A percentile compares a stretch with the other conserved stretches of the same genome.
These are phyloP conservation scores for Hemaris fuciformis DNA, from an alignment of 2,888 invertebrate genomes.

Conservation along the genomic window DNA sequence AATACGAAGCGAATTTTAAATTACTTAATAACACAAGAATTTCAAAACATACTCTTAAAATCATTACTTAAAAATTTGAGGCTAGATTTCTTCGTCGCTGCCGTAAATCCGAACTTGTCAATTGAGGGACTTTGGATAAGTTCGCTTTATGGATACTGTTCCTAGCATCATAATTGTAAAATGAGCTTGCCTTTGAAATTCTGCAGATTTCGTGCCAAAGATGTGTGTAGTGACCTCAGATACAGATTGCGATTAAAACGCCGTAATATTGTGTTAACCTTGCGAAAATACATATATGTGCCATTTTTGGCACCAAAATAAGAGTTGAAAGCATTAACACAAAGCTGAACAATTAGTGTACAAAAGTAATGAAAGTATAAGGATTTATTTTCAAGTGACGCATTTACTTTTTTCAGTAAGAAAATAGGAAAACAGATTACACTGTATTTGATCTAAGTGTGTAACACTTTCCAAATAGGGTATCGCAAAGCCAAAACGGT, in stretches of 20 bases:
- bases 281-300: neutral
- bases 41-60: neutral
- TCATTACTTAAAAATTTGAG: neutral
- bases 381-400: no score
- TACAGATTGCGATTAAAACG: slow-evolving; percentile 22
- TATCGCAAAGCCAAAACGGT: no score
- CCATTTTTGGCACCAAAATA: neutral
- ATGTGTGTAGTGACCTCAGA: slow-evolving; percentile 15
- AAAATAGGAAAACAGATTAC: no score
- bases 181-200: neutral
- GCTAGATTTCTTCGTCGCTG: neutral
- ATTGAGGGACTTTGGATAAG: neutral
- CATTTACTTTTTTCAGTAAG: no score
- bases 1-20: neutral
- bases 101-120: neutral
- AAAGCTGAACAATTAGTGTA: no score
- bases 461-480: no score
- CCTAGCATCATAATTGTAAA: neutral
- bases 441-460: no score
- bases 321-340: neutral
- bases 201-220: neutral
- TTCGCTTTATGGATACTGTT: neutral
- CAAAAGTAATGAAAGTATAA: no score
- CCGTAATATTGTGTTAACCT: slow-evolving; percentile 1
- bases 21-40: neutral